Conservation (phyloP, 2,113 vertebrate species). For the Callionymus lyra region DNA sequence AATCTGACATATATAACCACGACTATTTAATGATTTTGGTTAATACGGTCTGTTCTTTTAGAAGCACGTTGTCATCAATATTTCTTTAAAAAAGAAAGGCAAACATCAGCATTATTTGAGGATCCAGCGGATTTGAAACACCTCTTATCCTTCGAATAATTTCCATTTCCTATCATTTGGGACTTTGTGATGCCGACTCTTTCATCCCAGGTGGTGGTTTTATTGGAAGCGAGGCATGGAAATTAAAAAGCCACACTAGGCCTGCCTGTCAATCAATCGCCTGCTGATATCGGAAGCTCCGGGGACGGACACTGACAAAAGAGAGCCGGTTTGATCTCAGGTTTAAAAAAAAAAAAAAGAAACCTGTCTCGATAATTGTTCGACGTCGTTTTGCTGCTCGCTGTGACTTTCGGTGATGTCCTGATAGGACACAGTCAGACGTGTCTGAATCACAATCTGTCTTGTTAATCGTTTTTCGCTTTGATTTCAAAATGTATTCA, state of each 20-base stretch:
- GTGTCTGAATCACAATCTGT: constrained; percentile 49
- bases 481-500: constrained; percentile 26
- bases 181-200: constrained; percentile 53
- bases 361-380: constrained; percentile 62
- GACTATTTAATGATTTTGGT: constrained; percentile 37
- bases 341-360: constrained; percentile 61
- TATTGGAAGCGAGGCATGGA: constrained; percentile 71
- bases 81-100: constrained; percentile 67
- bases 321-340: constrained; percentile 75
- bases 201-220: constrained; percentile 84
- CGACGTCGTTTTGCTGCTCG: constrained; percentile 68
- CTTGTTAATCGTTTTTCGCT: constrained; percentile 44
- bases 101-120: constrained; percentile 70
- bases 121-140: constrained; percentile 55
- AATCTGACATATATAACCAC: too few species aligned
- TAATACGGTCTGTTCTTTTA: constrained; percentile 52
- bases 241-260: constrained; percentile 66
- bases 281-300: constrained; percentile 62
- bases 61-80: constrained; percentile 68
- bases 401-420: constrained; percentile 55
- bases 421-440: constrained; percentile 58
- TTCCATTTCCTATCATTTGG: constrained; percentile 57
- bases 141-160: constrained; percentile 53
- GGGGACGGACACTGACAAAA: constrained; percentile 71
- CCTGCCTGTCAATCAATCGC: constrained; percentile 80